Percentiles rank a stretch among this genome's conserved stretches.
Conservation (phyloP, 2,113 vertebrate genomes). For the Plestiodon gilberti region DNA sequence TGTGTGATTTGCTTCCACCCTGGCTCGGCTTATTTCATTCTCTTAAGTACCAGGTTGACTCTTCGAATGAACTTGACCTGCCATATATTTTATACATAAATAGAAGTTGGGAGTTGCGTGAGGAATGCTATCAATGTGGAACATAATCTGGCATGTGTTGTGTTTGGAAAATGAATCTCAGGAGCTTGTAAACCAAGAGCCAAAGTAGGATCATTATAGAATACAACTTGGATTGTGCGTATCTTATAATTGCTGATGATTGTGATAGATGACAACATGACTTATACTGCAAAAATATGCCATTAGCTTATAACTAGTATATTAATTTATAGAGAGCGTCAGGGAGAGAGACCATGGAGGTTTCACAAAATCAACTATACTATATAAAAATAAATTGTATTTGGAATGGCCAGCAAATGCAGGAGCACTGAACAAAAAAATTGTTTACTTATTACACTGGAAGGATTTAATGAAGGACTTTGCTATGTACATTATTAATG, state of each 20-base stretch:
- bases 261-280: rapidly evolving
- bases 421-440: slow-evolving; percentile 56
- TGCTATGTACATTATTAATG: slow-evolving; percentile 30
- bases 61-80: slow-evolving; percentile 41
- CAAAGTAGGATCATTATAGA: slow-evolving; percentile 14
- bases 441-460: slow-evolving; percentile 32
- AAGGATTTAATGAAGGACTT: slow-evolving; percentile 36
- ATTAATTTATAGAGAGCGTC: too few species aligned
- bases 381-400: slow-evolving; percentile 21
- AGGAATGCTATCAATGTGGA: neutral
- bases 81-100: slow-evolving; percentile 53
- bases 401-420: slow-evolving; percentile 10
- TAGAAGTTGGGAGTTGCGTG: slow-evolving; percentile 16
- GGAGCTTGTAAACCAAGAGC: slow-evolving; percentile 19
- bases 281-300: neutral
- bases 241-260: slow-evolving; percentile 3
- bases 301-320: neutral
- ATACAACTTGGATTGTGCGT: neutral
- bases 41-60: slow-evolving; percentile 36
- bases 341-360: neutral
- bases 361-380: slow-evolving; percentile 12
- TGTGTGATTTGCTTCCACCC: slow-evolving; percentile 1
- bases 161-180: slow-evolving; percentile 30
- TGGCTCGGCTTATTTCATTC: slow-evolving; percentile 22
- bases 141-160: slow-evolving; percentile 17